Evolutionary conservation across 2,113 vertebrate genomes (phyloP).

Genomic region (Physeter macrocephalus): DNA sequence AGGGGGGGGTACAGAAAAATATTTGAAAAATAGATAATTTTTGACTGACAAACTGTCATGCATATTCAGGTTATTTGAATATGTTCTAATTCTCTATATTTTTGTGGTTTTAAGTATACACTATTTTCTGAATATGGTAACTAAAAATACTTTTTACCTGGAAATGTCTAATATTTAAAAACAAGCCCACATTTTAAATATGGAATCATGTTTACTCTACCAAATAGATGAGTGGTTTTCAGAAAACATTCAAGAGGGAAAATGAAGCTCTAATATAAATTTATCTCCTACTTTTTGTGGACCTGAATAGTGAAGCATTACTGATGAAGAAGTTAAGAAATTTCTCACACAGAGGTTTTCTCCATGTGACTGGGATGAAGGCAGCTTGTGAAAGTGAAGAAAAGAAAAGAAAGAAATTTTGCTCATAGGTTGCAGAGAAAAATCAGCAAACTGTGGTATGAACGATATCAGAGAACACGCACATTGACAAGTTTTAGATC

Average conservation of each 20-base stretch:
- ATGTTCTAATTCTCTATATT: not conserved
- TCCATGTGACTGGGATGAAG: not conserved
- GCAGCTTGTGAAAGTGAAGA: not conserved
- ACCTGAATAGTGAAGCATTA: not conserved
- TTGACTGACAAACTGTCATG: not conserved
- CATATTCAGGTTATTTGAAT: not conserved
- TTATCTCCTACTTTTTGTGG: not conserved
- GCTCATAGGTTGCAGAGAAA: not conserved
- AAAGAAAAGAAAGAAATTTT: not conserved
- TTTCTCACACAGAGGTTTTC: not conserved
- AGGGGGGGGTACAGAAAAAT: not conserved
- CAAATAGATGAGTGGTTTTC: not conserved
- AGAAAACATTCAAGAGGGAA: not conserved
- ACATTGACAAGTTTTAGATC: not conserved
- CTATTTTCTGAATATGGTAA: not conserved
- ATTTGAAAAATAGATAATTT: not conserved
- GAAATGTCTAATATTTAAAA: not conserved
- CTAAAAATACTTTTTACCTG: not conserved
- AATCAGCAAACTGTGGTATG: not conserved
- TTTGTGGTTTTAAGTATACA: not conserved
- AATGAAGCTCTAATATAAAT: not conserved
- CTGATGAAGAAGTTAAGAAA: not conserved
- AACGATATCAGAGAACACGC: not conserved
- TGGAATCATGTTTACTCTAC: not conserved
- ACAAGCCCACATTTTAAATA: not conserved